A percentile compares a stretch with the other conserved stretches of the same genome.
These are phyloP conservation scores for Pimpla rufipes DNA, from an alignment of 2,888 invertebrate species.

Conservation along the genomic window DNA sequence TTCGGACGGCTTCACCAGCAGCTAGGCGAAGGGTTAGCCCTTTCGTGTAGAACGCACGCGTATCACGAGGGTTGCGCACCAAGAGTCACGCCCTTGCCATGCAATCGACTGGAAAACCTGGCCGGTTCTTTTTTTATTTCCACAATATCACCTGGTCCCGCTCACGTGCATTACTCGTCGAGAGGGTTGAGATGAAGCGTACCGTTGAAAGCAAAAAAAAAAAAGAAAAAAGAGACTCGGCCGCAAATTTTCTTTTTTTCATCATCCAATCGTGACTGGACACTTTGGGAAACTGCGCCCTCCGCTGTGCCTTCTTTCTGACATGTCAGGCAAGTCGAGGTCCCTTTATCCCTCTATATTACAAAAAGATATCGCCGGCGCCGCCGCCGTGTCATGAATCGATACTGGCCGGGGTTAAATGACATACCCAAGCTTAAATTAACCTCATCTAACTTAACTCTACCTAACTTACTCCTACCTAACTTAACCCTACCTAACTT, in stretches of 20 bases:
- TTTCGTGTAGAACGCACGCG: slow-evolving; percentile 31
- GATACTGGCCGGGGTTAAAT: no score
- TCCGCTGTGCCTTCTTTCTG: neutral
- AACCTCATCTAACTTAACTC: no score
- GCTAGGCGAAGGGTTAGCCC: slow-evolving; percentile 40
- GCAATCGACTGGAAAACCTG: slow-evolving; percentile 71
- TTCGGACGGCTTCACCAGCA: slow-evolving; percentile 33
- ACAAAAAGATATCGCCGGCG: no score
- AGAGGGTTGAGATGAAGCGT: slow-evolving; percentile 41
- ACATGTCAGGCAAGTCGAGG: no score
- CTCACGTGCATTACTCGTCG: slow-evolving; percentile 16
- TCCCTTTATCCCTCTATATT: no score
- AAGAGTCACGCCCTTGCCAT: slow-evolving; percentile 69
- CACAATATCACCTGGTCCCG: slow-evolving; percentile 63
- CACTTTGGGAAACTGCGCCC: neutral
- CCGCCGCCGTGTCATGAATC: no score
- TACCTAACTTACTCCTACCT: no score
- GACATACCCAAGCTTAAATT: no score
- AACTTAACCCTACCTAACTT: no score
- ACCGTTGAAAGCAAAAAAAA: no score
- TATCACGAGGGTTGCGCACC: slow-evolving; percentile 34
- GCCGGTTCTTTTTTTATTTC: slow-evolving; percentile 57
- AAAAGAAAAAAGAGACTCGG: neutral
- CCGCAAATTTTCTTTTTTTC: neutral
- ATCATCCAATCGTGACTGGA: neutral